Evolutionary conservation across 2,888 invertebrate genomes (phyloP).

Genomic region (Hemicrepidius hirtus): DNA sequence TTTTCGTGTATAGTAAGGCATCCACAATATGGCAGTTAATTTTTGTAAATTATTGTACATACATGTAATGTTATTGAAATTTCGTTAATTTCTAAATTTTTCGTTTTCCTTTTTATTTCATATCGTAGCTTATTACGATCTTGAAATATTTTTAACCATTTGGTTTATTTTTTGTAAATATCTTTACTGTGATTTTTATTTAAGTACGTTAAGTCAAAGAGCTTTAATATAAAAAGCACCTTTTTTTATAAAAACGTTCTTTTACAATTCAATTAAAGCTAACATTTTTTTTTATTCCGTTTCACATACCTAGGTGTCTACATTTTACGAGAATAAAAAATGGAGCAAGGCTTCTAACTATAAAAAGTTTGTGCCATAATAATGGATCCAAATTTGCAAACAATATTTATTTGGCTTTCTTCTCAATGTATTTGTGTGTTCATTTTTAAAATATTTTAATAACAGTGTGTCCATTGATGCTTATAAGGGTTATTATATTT

Average conservation of each 20-base stretch:
- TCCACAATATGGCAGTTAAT: slow-evolving; percentile 42
- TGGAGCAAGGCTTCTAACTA: slow-evolving; percentile 16
- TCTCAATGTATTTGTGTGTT: slow-evolving; percentile 49
- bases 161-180: slow-evolving; percentile 34
- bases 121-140: slow-evolving; percentile 1
- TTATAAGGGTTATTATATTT: slow-evolving; percentile 58
- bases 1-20: slow-evolving; percentile 39
- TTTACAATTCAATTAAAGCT: background rate
- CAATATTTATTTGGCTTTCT: slow-evolving; percentile 43
- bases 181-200: slow-evolving; percentile 42
- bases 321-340: background rate
- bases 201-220: slow-evolving; percentile 22
- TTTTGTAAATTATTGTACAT: slow-evolving; percentile 52
- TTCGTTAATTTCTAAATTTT: slow-evolving; percentile 8
- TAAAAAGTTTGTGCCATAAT: slow-evolving; percentile 28
- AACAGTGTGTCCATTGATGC: slow-evolving; percentile 54
- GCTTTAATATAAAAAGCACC: background rate
- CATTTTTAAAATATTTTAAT: slow-evolving; percentile 48
- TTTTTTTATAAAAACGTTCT: background rate
- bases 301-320: background rate
- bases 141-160: background rate
- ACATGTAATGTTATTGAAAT: slow-evolving; percentile 43
- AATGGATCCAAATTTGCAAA: slow-evolving; percentile 35
- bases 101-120: slow-evolving; percentile 1
- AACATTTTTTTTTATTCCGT: background rate